These are phyloP conservation scores for Gobiocypris rarus DNA, from an alignment of 2,113 vertebrate genomes.

Conservation along the genomic window DNA sequence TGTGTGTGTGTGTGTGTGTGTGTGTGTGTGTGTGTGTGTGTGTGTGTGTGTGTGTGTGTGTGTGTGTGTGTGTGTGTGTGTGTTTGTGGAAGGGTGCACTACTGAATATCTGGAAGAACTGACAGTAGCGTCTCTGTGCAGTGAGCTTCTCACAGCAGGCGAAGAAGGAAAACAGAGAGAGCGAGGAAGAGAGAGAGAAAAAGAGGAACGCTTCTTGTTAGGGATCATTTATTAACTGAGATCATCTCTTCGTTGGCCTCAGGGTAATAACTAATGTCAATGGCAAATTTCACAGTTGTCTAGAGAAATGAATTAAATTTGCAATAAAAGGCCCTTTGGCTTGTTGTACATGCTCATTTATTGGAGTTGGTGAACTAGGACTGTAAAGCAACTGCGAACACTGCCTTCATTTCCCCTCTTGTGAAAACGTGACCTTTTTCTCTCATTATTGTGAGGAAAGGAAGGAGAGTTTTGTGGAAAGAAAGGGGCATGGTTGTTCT, in stretches of 20 bases:
- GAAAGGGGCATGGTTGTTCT: slow-evolving; percentile 62
- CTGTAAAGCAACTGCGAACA: slow-evolving; percentile 87
- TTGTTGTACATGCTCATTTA: slow-evolving; percentile 95
- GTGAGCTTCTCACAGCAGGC: slow-evolving; percentile 11
- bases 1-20: too few species aligned
- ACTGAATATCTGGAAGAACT: slow-evolving; percentile 35
- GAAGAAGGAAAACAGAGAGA: not conserved
- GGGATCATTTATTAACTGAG: slow-evolving; percentile 99
- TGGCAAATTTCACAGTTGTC: slow-evolving; percentile 99
- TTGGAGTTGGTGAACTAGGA: slow-evolving; percentile 91
- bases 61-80: slow-evolving; percentile 7
- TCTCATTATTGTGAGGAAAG: slow-evolving; percentile 78
- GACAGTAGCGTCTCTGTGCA: slow-evolving; percentile 66
- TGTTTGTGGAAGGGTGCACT: slow-evolving; percentile 10
- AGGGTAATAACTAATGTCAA: slow-evolving; percentile 99
- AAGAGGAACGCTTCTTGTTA: slow-evolving; percentile 84
- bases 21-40: too few species aligned
- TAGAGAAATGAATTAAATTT: slow-evolving; percentile 99
- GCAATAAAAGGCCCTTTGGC: slow-evolving; percentile 95
- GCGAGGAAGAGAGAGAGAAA: slow-evolving; percentile 7
- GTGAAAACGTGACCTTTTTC: slow-evolving; percentile 93
- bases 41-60: not conserved
- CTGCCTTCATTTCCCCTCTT: slow-evolving; percentile 85
- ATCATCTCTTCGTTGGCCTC: slow-evolving; percentile 98
- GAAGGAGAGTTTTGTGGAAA: slow-evolving; percentile 68